Percentiles rank a stretch among this genome's conserved stretches.
Evolutionary conservation across 2,888 invertebrate genomes (phyloP).

Genomic region (Leptopilina syphax): DNA sequence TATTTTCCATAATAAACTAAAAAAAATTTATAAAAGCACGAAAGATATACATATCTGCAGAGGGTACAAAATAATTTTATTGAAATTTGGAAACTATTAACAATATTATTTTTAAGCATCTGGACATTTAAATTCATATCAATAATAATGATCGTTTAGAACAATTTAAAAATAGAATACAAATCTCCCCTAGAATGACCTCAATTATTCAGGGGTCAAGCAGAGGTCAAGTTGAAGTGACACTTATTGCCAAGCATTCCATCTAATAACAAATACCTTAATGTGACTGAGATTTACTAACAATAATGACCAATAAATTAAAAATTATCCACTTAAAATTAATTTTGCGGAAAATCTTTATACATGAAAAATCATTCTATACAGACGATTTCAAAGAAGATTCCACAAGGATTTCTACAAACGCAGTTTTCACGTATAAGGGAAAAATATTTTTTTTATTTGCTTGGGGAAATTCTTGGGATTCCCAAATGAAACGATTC

Average conservation of each 20-base stretch:
- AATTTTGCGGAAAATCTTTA: no score
- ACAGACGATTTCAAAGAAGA: no score
- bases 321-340: background rate
- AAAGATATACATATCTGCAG: no score
- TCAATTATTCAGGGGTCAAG: background rate
- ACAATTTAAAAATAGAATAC: background rate
- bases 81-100: background rate
- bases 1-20: no score
- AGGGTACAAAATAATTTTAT: background rate
- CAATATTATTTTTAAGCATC: background rate
- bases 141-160: background rate
- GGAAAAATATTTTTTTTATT: no score
- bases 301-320: background rate
- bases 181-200: slow-evolving; percentile 5
- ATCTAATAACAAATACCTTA: background rate
- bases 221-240: slow-evolving; percentile 6
- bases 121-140: background rate
- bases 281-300: background rate
- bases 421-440: no score
- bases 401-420: no score
- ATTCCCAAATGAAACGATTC: no score
- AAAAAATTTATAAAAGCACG: no score
- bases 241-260: background rate
- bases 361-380: no score
- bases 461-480: no score